Evolutionary conservation across 2,888 invertebrate genomes (phyloP), one percentile per base, ranked within the genome.

Genomic region (Microdon myrmicae): DNA sequence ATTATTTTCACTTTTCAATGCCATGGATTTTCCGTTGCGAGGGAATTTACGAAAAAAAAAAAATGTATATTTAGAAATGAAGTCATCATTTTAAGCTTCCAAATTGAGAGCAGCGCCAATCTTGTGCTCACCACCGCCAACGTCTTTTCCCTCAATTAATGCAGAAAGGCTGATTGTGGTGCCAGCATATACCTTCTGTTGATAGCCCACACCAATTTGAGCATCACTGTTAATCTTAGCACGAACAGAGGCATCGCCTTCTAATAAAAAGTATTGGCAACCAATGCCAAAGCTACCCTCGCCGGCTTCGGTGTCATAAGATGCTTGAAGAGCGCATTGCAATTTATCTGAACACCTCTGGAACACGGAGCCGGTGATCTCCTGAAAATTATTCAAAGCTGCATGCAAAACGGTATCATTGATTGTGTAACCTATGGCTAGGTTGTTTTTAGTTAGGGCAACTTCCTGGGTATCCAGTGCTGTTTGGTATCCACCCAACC

Each of bases 111-210:
- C 94, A 69, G 96, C 83, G 75, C 97, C 97, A 71, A 97, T 86
- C 82, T 96, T 95, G 85, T 96, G 96, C 59, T 95, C 95, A 69
- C 96, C 96, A 68, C 90, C 90, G 79, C 92, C 92, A 83, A 96
- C 90, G 83, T 94, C 94, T 84, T 93, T 92, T 16, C 90, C 94
- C 79, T 96, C 95, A 77, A 96, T 88, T 74, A 93, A 85, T 39
- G 92, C 86, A 7, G 95, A 96, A 74, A 96, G 82, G 39, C 92
- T 92, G 71, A 96, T 81, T 71, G 90, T 89, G 68, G 96, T 89
- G 90, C 95, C 96, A 70, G 92, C 90, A 72, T 91, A 88, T 68
- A 96, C 81, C 80, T 88, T 90, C 80, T 96, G 95, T 78, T 93
- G 90, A 79, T 94, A 96, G 51, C 94, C 94, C 71, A 96, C 84